phyloP scores from a whole-genome alignment of 2,113 vertebrate genomes.

The Anser cygnoides region DNA sequence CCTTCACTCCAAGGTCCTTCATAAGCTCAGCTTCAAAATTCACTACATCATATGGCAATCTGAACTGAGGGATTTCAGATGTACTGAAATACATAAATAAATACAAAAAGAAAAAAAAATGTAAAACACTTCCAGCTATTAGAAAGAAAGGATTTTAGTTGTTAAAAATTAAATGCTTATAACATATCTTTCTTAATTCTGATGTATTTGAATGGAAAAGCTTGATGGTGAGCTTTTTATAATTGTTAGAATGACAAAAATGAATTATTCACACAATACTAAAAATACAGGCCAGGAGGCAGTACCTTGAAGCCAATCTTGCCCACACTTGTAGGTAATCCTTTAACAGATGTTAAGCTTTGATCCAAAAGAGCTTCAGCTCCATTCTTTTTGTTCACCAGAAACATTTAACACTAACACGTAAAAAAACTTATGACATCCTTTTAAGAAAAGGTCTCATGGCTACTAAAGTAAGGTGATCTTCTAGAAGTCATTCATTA shows the following conservation, averaged over 20 bases:
- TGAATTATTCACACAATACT: not conserved
- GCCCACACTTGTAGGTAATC: not conserved
- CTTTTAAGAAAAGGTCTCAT: not conserved
- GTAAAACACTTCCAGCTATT: not conserved
- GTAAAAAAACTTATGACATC: not conserved
- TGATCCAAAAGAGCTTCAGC: not conserved
- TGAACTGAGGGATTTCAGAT: slow-evolving; percentile 92
- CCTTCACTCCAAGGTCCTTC: slow-evolving; percentile 92
- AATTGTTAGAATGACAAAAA: not conserved
- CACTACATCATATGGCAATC: slow-evolving; percentile 87
- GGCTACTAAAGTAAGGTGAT: not conserved
- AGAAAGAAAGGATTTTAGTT: not conserved
- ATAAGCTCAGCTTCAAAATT: slow-evolving; percentile 90
- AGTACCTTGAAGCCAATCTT: not conserved
- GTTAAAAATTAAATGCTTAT: not conserved
- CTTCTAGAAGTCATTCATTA: not conserved
- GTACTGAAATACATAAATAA: slow-evolving; percentile 67
- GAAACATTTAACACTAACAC: not conserved
- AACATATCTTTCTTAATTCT: not conserved
- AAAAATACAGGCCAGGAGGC: not conserved
- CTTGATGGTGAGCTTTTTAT: not conserved
- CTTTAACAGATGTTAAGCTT: not conserved
- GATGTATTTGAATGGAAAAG: not conserved
- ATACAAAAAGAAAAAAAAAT: not conserved
- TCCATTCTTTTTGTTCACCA: not conserved